Conservation (phyloP, 2,888 invertebrate species). For the Campaea margaritaria region DNA sequence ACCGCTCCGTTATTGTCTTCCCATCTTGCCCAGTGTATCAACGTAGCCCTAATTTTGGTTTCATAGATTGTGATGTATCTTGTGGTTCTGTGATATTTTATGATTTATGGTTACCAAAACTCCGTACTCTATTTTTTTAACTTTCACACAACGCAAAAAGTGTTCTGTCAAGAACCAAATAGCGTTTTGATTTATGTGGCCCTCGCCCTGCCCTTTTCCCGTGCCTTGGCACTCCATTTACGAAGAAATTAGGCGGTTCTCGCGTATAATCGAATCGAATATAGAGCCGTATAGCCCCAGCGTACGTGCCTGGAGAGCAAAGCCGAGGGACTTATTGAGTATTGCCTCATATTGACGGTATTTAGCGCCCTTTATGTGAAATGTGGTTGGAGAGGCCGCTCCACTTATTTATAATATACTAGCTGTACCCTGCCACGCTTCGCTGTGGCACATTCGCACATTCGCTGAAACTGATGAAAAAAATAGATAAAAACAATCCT, state of each 20-base stretch:
- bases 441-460: too few species aligned
- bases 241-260: constrained; percentile 46
- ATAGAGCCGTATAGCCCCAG: constrained; percentile 29
- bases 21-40: too few species aligned
- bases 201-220: not conserved
- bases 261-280: constrained; percentile 43
- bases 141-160: constrained; percentile 5
- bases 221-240: constrained; percentile 38
- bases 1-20: too few species aligned
- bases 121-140: too few species aligned
- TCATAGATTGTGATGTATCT: too few species aligned
- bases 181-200: constrained; percentile 1
- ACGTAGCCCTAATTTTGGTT: too few species aligned
- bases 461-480: too few species aligned
- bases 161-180: not conserved
- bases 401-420: too few species aligned
- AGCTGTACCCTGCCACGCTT: too few species aligned
- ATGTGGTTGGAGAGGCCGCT: not conserved
- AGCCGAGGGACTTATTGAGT: constrained; percentile 34
- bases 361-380: constrained; percentile 24
- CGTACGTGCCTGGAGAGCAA: constrained; percentile 39
- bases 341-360: constrained; percentile 27
- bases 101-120: too few species aligned
- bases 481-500: too few species aligned
- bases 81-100: too few species aligned